Evolutionary conservation across 2,797 vertebrate genomes (phyloP), one percentile per base, ranked within the genome.

Genomic region (Enteromius argenteus): DNA sequence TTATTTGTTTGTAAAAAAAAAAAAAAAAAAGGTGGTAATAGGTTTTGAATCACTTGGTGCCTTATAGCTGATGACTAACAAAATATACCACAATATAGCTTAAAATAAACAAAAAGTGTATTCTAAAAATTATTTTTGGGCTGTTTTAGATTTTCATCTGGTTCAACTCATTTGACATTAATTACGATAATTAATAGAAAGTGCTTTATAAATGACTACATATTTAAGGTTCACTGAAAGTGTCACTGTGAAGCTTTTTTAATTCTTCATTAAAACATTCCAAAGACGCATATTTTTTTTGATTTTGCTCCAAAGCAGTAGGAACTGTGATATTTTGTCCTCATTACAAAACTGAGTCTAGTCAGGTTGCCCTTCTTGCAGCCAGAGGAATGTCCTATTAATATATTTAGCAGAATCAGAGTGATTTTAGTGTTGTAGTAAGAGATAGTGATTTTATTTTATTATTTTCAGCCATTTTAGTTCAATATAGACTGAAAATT

Each of bases 311-410:
- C 13, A 62, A 30, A 30, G 23, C 58, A 30, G 27, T 11, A 62
- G 58, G 27, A 14, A 15, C 58, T 62, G 13, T 62, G 11, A n/a
- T 37, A 77, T 46, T 30, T 1, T 39, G 23, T 30, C 42, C 42
- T 72, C 42, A 30, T 49, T 49, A 72, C 46, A 49, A 72, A 19
- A 23, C 1, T 77, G 42, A n/a, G 27, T 56, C 30, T 5, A 15
- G 44, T 60, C 42, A 13, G 56, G 17, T 21, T 72, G 15, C 73
- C 44, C 13, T 23, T 14, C 19, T 6, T 35, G 66, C 81, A 11
- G 60, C 75, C 11, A 3, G 60, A 51, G 51, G 66, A 87, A 77
- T 58, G 58, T 80, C 83, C 46, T 60, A n/a, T 87, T 86, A 35
- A 64, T 78, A 44, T 71, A 53, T 75, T 75, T 66, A 66, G 1